Conservation (phyloP, 2,113 vertebrate genomes). For the Emydocephalus ijimae region DNA sequence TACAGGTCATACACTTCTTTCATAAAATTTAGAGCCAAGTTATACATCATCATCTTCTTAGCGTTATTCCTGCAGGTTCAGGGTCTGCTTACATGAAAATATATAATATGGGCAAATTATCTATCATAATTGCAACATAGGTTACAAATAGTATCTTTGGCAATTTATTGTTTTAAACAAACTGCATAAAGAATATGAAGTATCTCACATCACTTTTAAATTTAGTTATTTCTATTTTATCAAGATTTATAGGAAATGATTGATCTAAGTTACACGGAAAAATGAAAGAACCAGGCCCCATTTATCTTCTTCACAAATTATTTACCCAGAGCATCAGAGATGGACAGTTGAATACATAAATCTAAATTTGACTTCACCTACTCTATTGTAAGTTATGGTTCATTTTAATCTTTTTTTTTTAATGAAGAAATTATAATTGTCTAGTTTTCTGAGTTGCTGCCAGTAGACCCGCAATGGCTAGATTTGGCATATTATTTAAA, state of each 20-base stretch:
- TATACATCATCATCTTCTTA: neutral
- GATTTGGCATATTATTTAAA: neutral
- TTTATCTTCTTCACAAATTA: neutral
- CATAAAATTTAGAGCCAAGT: neutral
- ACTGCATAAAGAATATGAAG: neutral
- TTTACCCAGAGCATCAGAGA: neutral
- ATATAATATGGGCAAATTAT: neutral
- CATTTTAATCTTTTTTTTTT: neutral
- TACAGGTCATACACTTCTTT: neutral
- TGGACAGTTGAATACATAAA: neutral
- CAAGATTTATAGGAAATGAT: neutral
- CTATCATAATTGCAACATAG: neutral
- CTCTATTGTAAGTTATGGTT: neutral
- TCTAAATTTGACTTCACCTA: neutral
- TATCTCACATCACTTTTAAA: neutral
- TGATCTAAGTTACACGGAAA: neutral
- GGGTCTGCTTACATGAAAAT: neutral
- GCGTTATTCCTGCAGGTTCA: neutral
- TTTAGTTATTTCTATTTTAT: neutral
- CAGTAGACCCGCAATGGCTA: neutral
- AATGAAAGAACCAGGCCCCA: neutral
- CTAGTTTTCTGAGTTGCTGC: neutral
- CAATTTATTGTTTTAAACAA: neutral
- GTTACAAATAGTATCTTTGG: neutral
- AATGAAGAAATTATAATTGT: neutral